These are phyloP conservation scores for Akabosia matsudoensis DNA, from an alignment of 1,140 invertebrate species.

Conservation along the genomic window DNA sequence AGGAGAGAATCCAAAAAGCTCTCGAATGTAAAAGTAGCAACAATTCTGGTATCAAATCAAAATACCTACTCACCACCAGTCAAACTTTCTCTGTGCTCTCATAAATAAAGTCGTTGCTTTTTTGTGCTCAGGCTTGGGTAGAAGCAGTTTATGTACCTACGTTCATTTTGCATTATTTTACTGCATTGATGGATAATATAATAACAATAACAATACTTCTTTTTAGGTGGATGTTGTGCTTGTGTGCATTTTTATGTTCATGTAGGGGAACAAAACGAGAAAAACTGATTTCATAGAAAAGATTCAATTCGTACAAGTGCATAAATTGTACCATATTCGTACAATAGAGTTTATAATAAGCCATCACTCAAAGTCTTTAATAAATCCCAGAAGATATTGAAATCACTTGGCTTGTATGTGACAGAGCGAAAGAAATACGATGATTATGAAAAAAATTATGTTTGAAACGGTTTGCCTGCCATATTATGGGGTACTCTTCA, in stretches of 20 bases:
- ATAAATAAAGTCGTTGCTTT: neutral
- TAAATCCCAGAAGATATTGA: neutral
- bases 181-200: neutral
- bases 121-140: too few relatives aligned
- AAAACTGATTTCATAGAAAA: neutral
- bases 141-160: too few relatives aligned
- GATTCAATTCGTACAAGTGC: neutral
- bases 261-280: too few relatives aligned
- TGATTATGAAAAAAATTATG: neutral
- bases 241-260: neutral
- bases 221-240: neutral
- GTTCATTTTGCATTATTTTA: neutral
- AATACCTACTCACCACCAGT: neutral
- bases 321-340: neutral
- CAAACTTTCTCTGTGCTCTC: neutral
- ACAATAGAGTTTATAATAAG: neutral
- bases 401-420: neutral
- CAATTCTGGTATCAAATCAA: neutral
- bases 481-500: neutral
- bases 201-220: neutral
- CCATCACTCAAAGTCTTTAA: neutral
- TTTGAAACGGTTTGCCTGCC: neutral
- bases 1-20: neutral
- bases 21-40: neutral
- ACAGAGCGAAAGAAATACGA: neutral